Conservation (phyloP, 64 coral and sea anemone genomes). For the Pocillopora verrucosa region DNA sequence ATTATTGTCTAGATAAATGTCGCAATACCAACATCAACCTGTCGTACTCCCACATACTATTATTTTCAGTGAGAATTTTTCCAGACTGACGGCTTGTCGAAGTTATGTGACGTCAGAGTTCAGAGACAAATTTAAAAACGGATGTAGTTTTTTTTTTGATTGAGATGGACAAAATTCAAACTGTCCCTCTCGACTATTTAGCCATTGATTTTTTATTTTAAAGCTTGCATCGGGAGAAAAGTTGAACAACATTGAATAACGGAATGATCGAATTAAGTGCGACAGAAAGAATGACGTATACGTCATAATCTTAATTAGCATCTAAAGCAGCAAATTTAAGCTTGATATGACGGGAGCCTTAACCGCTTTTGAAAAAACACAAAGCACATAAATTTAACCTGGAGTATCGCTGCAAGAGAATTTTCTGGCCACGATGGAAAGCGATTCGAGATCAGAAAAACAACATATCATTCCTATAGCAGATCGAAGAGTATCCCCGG, state of each 20-base stretch:
- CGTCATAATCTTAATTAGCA: slow-evolving; percentile 36
- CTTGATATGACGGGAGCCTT: no score
- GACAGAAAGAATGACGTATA: not conserved
- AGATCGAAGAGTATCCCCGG: slow-evolving; percentile 9
- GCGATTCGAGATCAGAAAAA: not conserved
- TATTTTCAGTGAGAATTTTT: no score
- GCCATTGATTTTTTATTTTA: not conserved
- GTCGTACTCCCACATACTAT: no score
- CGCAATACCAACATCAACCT: no score
- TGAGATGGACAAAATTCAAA: no score
- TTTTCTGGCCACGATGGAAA: not conserved
- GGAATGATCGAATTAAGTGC: not conserved
- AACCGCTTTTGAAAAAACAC: not conserved
- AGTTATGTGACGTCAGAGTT: no score
- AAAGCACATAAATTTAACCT: not conserved
- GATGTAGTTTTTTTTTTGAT: no score
- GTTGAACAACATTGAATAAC: not conserved
- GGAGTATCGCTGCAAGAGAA: not conserved
- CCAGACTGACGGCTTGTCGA: no score
- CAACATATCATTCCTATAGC: not conserved
- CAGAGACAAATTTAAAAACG: no score
- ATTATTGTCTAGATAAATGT: no score
- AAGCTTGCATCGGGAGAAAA: not conserved
- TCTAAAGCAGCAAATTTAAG: not conserved
- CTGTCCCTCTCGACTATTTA: no score